These are phyloP conservation scores for Chouioia cunea DNA, from an alignment of 2,888 invertebrate species.

Conservation along the genomic window DNA sequence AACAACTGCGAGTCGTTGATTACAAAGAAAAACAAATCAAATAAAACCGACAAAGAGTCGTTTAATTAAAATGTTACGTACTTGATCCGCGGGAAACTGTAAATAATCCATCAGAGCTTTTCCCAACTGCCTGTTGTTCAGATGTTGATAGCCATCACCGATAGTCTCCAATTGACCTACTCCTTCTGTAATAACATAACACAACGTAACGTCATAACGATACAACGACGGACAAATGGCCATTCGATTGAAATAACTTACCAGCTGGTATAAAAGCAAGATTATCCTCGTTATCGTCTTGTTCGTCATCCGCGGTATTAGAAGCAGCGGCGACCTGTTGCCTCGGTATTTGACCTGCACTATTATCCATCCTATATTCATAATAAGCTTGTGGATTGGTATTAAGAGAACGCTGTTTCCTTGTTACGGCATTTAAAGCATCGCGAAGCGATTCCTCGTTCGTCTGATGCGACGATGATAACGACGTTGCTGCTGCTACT, in stretches of 20 bases:
- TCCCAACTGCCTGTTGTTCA: constrained; percentile 58
- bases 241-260: constrained; percentile 11
- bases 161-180: constrained; percentile 67
- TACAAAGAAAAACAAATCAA: too few species aligned
- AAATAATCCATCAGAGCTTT: constrained; percentile 59
- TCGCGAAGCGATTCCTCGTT: constrained; percentile 67
- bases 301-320: constrained; percentile 31
- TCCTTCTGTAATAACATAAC: constrained; percentile 30
- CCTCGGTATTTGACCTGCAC: constrained; percentile 53
- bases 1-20: too few species aligned
- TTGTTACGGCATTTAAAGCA: constrained; percentile 68
- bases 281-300: constrained; percentile 49
- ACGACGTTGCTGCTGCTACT: too few species aligned
- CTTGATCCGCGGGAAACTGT: constrained; percentile 55
- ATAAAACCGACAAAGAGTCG: too few species aligned
- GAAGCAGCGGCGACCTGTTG: constrained; percentile 52
- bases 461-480: constrained; percentile 52
- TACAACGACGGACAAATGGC: background rate
- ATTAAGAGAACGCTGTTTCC: constrained; percentile 67
- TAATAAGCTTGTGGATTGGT: constrained; percentile 57
- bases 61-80: constrained; percentile 37
- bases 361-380: constrained; percentile 57
- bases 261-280: constrained; percentile 43
- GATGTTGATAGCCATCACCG: constrained; percentile 66
- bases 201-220: background rate